Conservation (phyloP, 2,888 invertebrate genomes). For the Aphidius colemani region DNA sequence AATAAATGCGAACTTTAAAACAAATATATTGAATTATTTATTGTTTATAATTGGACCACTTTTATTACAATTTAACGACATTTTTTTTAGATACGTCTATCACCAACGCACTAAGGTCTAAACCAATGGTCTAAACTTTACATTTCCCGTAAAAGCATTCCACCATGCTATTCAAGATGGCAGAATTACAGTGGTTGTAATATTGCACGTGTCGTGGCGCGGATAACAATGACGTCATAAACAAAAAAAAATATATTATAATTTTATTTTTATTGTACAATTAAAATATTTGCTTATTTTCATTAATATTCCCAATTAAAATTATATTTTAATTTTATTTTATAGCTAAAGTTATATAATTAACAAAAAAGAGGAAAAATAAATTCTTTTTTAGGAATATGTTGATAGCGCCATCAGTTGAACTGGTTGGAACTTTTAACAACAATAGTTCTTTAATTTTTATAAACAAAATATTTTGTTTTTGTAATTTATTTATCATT, state of each 20-base stretch:
- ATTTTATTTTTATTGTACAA: no score
- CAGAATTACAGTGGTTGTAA: conserved; percentile 38
- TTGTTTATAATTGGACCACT: conserved; percentile 38
- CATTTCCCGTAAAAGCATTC: conserved; percentile 41
- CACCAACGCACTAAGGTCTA: conserved; percentile 44
- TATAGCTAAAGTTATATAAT: no score
- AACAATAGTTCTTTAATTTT: no score
- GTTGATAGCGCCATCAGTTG: not conserved
- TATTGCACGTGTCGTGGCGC: not conserved
- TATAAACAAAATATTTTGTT: no score
- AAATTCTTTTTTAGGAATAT: not conserved
- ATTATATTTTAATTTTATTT: no score
- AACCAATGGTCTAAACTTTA: no score
- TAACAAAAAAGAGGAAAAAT: no score
- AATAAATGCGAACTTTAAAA: conserved; percentile 27
- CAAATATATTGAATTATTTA: conserved; percentile 38
- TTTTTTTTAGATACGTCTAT: conserved; percentile 37
- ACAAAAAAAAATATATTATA: no score
- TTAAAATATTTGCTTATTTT: no score
- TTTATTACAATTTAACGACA: conserved; percentile 43
- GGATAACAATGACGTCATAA: conserved; percentile 26
- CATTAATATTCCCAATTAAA: no score
- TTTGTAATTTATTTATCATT: no score
- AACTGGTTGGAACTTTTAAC: no score
- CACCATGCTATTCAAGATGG: conserved; percentile 57